Evolutionary conservation across 2,888 invertebrate genomes (phyloP), one percentile per base, ranked within the genome.

Genomic region (Nasonovia ribisnigri): DNA sequence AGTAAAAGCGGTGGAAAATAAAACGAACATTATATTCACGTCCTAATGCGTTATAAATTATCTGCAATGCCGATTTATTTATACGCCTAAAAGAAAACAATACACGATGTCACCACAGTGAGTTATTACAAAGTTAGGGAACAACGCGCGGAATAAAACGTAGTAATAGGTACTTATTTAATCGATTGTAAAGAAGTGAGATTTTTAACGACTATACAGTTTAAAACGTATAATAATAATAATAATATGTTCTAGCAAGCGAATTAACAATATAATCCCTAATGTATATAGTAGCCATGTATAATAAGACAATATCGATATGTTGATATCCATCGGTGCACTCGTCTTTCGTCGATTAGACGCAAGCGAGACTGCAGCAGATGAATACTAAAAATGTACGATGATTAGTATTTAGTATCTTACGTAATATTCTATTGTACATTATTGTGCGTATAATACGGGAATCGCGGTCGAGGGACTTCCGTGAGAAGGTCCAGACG

Each of bases 21-120:
- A 54, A 84, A 54, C 29, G 16, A 60, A 51, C 84, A 42, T 91
- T 91, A 84, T 91, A 84, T 42, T n/a, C 20, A 29, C 86, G 91
- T 91, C 57, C 46, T 86, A 91, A 91, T 57, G 91, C 86, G 57
- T 91, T 86, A 91, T 57, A 86, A 91, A 91, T 54, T 84, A 84
- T 91, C 91, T 57, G 91, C 84, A 91, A 91, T 91, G 86, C 84
- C 57, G 86, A 91, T 84, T 57, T 84, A 42, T 84, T 84, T 60
- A 43, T 51, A 13, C 36, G 90, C 67, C 20, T 29, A 77, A 24
- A 51, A 42, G 36, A 90, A 77, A 77, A 90, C 90, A 77, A 36
- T 48, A 48, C n/a, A 90, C 43, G 43, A 29, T 88, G 67, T 48
- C 48, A 90, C 57, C 26, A 43, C 42, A 8, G 26, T 51, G 48